Percentiles rank a stretch among this genome's conserved stretches.
These are phyloP conservation scores for Struthio camelus DNA, from an alignment of 2,113 vertebrate genomes.

Conservation along the genomic window DNA sequence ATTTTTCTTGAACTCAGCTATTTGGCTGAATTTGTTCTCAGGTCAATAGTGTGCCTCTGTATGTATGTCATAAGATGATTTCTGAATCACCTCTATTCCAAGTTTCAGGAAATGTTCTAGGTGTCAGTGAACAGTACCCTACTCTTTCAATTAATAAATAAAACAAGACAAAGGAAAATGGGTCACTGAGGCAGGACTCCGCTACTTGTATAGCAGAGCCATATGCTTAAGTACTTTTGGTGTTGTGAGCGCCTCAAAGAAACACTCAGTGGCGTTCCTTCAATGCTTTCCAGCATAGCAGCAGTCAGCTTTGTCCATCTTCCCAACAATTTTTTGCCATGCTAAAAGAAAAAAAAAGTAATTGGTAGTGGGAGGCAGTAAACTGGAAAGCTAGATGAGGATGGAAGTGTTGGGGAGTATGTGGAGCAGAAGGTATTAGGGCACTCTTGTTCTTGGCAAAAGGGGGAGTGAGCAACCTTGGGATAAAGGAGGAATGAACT, in stretches of 20 bases:
- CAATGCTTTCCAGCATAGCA: background rate
- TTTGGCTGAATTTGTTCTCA: background rate
- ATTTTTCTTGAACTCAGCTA: background rate
- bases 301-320: background rate
- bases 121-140: background rate
- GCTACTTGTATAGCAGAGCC: background rate
- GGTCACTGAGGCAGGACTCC: background rate
- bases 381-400: background rate
- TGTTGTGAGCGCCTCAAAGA: background rate
- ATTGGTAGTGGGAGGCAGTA: background rate
- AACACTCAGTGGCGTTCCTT: background rate
- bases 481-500: background rate
- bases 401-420: fast-evolving
- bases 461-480: background rate
- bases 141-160: background rate
- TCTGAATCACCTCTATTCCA: background rate
- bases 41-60: background rate
- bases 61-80: background rate
- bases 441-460: background rate
- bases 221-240: background rate
- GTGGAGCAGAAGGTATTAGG: background rate
- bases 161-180: background rate
- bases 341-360: background rate
- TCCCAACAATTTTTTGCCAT: background rate
- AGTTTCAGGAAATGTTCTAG: background rate